Percentiles rank a stretch among this genome's conserved stretches.
phyloP scores from a whole-genome alignment of 1,140 invertebrate species.

The Drosophila ananassae region DNA sequence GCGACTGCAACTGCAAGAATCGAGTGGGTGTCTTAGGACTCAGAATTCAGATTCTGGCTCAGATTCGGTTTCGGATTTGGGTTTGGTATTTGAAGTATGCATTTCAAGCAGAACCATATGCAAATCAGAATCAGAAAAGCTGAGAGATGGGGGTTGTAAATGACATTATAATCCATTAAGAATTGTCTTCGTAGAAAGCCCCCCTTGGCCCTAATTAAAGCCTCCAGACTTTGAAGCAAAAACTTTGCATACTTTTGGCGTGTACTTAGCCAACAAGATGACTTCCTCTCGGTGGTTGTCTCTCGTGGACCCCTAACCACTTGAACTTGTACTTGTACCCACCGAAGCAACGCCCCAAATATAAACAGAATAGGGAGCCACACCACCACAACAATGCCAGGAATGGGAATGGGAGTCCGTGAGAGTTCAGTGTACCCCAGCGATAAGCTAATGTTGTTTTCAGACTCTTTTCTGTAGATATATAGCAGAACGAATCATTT shows the following conservation, averaged over 20 bases:
- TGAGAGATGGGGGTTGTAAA: too few relatives aligned
- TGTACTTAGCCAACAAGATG: conserved; percentile 3
- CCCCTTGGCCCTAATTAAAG: neutral
- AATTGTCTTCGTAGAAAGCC: too few relatives aligned
- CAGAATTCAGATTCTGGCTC: neutral
- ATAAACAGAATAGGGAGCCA: conserved; percentile 28
- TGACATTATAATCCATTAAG: too few relatives aligned
- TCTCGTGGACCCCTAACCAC: conserved; percentile 4
- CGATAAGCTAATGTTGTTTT: conserved; percentile 71
- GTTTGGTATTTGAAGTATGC: conserved; percentile 34
- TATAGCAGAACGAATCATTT: conserved; percentile 43
- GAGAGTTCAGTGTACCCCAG: conserved; percentile 70
- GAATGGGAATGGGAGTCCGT: conserved; percentile 18
- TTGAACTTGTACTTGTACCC: conserved; percentile 53
- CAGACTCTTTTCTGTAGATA: conserved; percentile 37
- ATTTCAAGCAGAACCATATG: conserved; percentile 21
- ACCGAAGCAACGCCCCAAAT: conserved; percentile 66
- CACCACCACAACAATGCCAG: conserved; percentile 10
- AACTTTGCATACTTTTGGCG: conserved; percentile 65
- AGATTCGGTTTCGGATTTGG: conserved; percentile 8
- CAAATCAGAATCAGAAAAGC: conserved; percentile 11
- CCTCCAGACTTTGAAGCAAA: conserved; percentile 4
- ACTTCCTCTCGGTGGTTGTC: conserved; percentile 2
- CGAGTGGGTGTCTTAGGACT: conserved; percentile 26
- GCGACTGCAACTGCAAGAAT: conserved; percentile 32